These are phyloP conservation scores for Macrocentrus cingulum DNA, from an alignment of 1,140 invertebrate genomes.

Conservation along the genomic window DNA sequence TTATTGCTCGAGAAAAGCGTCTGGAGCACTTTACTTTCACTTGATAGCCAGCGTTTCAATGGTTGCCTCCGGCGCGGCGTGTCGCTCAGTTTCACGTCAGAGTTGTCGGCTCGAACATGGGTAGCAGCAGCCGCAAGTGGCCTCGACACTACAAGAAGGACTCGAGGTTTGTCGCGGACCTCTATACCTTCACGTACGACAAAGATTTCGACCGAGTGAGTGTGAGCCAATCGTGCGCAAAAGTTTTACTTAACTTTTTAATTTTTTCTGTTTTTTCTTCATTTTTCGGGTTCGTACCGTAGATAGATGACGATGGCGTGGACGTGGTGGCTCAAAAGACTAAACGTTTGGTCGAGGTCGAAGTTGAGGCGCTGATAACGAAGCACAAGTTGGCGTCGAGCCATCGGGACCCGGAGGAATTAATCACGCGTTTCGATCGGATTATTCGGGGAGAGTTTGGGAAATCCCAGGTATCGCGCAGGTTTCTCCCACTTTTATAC, in stretches of 20 bases:
- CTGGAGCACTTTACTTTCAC: conserved; percentile 19
- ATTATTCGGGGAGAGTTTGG: conserved; percentile 41
- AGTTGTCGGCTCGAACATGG: conserved; percentile 40
- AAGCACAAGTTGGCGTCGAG: conserved; percentile 41
- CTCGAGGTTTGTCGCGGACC: conserved; percentile 76
- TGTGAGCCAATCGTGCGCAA: background rate
- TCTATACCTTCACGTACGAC: conserved; percentile 83
- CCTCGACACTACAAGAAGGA: conserved; percentile 81
- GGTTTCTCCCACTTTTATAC: background rate
- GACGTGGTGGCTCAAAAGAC: conserved; percentile 39
- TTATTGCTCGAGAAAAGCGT: conserved; percentile 2
- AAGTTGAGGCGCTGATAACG: conserved; percentile 34
- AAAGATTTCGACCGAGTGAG: conserved; percentile 63
- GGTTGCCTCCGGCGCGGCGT: background rate
- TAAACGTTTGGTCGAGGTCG: conserved; percentile 40
- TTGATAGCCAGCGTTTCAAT: background rate
- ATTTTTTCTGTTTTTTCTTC: background rate
- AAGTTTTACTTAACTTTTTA: background rate
- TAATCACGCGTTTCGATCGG: conserved; percentile 48
- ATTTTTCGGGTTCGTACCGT: background rate
- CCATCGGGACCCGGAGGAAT: conserved; percentile 46
- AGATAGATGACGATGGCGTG: background rate
- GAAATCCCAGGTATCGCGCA: conserved; percentile 22
- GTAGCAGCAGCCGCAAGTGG: conserved; percentile 49
- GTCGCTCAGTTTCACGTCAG: conserved; percentile 34